phyloP scores from a whole-genome alignment of 2,888 invertebrate genomes.

The Drosophila seclusa region DNA sequence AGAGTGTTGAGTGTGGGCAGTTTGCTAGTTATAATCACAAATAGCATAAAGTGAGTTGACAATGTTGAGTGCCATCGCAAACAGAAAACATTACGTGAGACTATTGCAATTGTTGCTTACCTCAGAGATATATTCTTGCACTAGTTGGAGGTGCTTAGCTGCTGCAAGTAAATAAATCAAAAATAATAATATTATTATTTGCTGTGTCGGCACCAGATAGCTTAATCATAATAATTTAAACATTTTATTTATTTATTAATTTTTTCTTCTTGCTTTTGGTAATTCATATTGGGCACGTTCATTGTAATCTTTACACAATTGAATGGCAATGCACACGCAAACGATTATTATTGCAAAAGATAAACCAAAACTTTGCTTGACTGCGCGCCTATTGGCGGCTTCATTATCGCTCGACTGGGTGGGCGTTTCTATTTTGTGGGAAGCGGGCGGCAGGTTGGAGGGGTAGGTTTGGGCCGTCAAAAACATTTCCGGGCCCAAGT shows the following conservation, averaged over 20 bases:
- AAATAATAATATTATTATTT: constrained; percentile 39
- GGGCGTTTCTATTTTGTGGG: constrained; percentile 30
- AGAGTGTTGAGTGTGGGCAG: background rate
- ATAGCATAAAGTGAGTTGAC: constrained; percentile 15
- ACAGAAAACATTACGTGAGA: constrained; percentile 37
- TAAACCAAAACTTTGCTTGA: constrained; percentile 63
- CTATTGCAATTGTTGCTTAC: constrained; percentile 40
- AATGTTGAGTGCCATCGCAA: constrained; percentile 8
- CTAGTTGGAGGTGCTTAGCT: constrained; percentile 33
- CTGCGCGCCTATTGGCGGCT: constrained; percentile 69
- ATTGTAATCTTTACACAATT: constrained; percentile 67
- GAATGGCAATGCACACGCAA: constrained; percentile 62
- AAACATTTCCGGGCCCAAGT: constrained; percentile 64
- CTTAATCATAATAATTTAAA: constrained; percentile 16
- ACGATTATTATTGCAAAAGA: constrained; percentile 53
- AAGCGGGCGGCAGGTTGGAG: background rate
- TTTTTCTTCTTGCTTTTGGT: constrained; percentile 14
- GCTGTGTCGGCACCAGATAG: constrained; percentile 32
- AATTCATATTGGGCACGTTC: constrained; percentile 34
- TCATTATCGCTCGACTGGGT: constrained; percentile 49
- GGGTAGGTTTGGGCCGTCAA: constrained; percentile 22
- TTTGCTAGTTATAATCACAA: constrained; percentile 3
- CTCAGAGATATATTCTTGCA: constrained; percentile 26
- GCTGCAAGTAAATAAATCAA: constrained; percentile 37
- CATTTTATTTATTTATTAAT: background rate